phyloP scores from a whole-genome alignment of 2,797 vertebrate species.

The Monodelphis domestica region DNA sequence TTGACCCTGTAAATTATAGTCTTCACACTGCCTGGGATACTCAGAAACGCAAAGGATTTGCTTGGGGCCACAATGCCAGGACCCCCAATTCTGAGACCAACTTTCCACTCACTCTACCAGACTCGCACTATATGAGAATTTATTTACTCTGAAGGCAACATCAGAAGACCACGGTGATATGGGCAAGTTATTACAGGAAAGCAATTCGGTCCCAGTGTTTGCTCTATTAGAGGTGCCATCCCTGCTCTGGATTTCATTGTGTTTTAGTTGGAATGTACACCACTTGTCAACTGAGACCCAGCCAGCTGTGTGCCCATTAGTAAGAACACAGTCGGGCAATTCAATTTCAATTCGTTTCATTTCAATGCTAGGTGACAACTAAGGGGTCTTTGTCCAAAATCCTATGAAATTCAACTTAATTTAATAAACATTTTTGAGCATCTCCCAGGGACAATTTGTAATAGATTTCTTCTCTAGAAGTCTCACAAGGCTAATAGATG shows the following conservation, averaged over 20 bases:
- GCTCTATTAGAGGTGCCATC: conserved; percentile 11
- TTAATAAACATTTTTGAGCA: background rate
- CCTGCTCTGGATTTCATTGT: background rate
- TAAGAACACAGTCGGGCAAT: background rate
- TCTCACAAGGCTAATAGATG: background rate
- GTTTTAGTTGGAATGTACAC: background rate
- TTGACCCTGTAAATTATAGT: background rate
- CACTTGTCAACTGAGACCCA: background rate
- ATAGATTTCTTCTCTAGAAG: background rate
- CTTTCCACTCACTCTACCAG: background rate
- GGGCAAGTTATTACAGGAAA: conserved; percentile 32
- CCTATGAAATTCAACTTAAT: background rate
- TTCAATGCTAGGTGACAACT: background rate
- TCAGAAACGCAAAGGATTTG: background rate
- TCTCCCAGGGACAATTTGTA: background rate
- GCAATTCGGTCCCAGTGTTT: conserved; percentile 30
- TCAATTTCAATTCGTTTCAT: no score
- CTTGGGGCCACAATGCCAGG: background rate
- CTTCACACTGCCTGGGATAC: no score
- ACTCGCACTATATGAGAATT: background rate
- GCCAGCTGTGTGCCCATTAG: background rate
- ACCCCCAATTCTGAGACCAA: no score
- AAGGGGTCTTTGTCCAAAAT: background rate
- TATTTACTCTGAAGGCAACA: conserved; percentile 11
- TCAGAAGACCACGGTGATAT: background rate